Percentiles rank a stretch among this genome's conserved stretches.
Conservation (phyloP, 2,888 invertebrate genomes). For the Meiosimyza decipiens region DNA sequence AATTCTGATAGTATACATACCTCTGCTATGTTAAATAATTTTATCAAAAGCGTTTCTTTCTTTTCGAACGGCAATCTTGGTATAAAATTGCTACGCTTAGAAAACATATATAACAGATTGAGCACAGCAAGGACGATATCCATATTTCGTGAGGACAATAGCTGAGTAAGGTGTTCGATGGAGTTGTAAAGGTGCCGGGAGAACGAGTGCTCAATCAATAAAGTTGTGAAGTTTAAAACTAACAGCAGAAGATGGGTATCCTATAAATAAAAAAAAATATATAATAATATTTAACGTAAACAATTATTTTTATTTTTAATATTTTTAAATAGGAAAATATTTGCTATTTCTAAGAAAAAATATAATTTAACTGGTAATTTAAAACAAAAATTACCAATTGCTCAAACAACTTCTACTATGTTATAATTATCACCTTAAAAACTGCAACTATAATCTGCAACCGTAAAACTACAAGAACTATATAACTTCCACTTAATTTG, state of each 20-base stretch:
- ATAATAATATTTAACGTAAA: too few species aligned
- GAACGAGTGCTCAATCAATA: constrained; percentile 88
- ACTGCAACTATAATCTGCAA: too few species aligned
- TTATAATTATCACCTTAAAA: too few species aligned
- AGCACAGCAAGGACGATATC: constrained; percentile 85
- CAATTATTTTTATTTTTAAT: too few species aligned
- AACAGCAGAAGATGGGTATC: constrained; percentile 78
- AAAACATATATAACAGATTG: constrained; percentile 88
- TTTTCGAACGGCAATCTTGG: constrained; percentile 79
- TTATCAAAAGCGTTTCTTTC: constrained; percentile 76
- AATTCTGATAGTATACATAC: constrained; percentile 63
- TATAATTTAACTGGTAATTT: too few species aligned
- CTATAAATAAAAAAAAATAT: constrained; percentile 61
- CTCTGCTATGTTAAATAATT: constrained; percentile 83
- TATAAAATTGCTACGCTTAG: constrained; percentile 87
- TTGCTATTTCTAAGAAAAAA: too few species aligned
- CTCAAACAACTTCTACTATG: too few species aligned
- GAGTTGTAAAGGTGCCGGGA: constrained; percentile 88
- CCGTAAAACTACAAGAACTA: too few species aligned
- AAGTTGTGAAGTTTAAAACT: constrained; percentile 83
- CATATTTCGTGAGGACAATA: constrained; percentile 84
- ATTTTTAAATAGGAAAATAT: too few species aligned
- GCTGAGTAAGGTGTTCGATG: constrained; percentile 82
- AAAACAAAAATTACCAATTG: too few species aligned
- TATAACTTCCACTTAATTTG: too few species aligned